Evolutionary conservation across 1,140 invertebrate genomes (phyloP), one percentile per base, ranked within the genome.

Genomic region (Trichonephila clavata): DNA sequence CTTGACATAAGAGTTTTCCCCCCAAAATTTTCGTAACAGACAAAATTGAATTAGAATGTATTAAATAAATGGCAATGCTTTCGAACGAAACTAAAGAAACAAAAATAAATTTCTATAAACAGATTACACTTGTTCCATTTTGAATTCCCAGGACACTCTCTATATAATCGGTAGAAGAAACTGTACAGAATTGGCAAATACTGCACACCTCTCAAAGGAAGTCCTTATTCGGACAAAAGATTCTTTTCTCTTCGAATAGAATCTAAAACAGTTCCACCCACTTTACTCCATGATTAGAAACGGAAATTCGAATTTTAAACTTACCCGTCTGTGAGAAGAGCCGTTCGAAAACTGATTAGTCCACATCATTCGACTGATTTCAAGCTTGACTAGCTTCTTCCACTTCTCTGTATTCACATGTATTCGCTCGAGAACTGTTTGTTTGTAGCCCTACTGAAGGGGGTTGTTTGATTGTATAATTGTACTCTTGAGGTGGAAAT

Each of bases 231-330:
- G 68, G 68, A 77, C 68, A 32, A 27, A 77, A 16, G 27, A 32
- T 77, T 77, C 68, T 32, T 77, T 77, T 77, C 68, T 32, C 27
- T 27, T 1, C 27, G 68, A 32, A 77, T 27, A 3, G 32, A 77
- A 77, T 77, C 27, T 20, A 32, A 39, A 77, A 27, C 68, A 77
- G 68, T 77, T 77, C 68, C 68, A 77, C 68, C 27, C 68, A 77
- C 24, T 77, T 77, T 77, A 77, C 68, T 32, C 68, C 27, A 77
- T 77, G 68, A 77, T 77, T 77, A 77, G 68, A 32, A 77, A 77
- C 68, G 68, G 68, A 77, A 77, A 77, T 77, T 77, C 68, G 68
- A 77, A 77, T 77, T 77, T 77, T 77, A 77, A 77, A 77, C 68
- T 27, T 77, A 27, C 27, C 24, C 27, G 68, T 77, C 27, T 77